A percentile compares a stretch with the other conserved stretches of the same genome.
Conservation (phyloP, 2,113 vertebrate genomes). For the Salvator merianae region DNA sequence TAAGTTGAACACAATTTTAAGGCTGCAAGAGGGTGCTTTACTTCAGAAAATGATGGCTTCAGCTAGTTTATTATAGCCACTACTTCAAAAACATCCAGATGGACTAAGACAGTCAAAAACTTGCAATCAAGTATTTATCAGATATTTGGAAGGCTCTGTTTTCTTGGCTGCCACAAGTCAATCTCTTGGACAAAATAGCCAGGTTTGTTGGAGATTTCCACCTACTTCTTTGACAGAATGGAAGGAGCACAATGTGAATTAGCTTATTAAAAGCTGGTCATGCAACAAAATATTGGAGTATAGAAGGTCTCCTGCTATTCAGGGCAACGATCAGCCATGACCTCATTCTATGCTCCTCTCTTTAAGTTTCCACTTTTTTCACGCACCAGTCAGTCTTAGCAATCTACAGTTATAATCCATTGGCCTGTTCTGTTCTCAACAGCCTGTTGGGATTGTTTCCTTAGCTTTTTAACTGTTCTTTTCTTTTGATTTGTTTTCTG, state of each 20-base stretch:
- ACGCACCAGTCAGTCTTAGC: too few relatives aligned
- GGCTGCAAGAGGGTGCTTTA: constrained; percentile 34
- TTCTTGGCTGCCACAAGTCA: too few relatives aligned
- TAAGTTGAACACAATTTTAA: constrained; percentile 55
- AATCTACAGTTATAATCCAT: too few relatives aligned
- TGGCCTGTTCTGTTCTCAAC: too few relatives aligned
- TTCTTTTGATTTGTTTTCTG: too few relatives aligned
- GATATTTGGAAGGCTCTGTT: constrained; percentile 35
- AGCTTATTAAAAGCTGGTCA: neutral
- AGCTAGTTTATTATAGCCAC: constrained; percentile 50
- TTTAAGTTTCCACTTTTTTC: too few relatives aligned
- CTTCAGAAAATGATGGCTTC: constrained; percentile 47
- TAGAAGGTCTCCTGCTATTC: neutral
- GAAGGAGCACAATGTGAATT: constrained; percentile 24
- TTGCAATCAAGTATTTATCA: constrained; percentile 43
- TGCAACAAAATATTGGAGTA: neutral
- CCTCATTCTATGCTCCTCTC: too few relatives aligned
- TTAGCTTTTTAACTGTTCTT: too few relatives aligned
- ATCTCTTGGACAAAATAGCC: constrained; percentile 35
- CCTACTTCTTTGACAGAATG: constrained; percentile 13
- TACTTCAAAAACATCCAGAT: constrained; percentile 48
- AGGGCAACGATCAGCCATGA: too few relatives aligned
- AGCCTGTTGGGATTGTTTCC: too few relatives aligned
- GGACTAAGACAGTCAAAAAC: constrained; percentile 46
- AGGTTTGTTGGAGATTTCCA: constrained; percentile 17